phyloP scores from a whole-genome alignment of 2,113 vertebrate genomes.

The Triplophysa tibetana region DNA sequence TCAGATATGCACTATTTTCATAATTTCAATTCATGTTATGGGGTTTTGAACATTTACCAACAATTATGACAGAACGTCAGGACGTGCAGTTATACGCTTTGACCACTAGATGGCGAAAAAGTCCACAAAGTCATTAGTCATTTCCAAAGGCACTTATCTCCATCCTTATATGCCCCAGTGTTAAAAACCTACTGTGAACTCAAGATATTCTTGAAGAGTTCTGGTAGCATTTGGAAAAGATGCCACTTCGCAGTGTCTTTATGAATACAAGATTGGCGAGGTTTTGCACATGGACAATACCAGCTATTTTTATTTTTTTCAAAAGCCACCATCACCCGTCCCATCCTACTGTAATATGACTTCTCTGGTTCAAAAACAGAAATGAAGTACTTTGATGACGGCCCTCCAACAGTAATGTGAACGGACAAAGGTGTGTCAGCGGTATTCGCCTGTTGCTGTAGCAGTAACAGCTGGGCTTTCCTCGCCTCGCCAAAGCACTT shows the following conservation, averaged over 20 bases:
- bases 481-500: slow-evolving; percentile 2
- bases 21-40: too few relatives aligned
- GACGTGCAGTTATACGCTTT: background rate
- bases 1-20: too few relatives aligned
- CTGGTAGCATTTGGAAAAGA: background rate
- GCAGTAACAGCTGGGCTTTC: background rate
- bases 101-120: slow-evolving; percentile 55
- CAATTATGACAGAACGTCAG: background rate
- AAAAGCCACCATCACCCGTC: background rate
- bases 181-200: background rate
- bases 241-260: slow-evolving; percentile 8
- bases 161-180: background rate
- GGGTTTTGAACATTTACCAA: too few relatives aligned
- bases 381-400: background rate
- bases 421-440: background rate
- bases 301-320: slow-evolving; percentile 5
- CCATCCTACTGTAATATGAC: background rate
- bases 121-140: background rate
- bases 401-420: background rate
- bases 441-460: background rate
- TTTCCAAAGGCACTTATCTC: background rate
- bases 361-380: background rate
- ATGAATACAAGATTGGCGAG: background rate
- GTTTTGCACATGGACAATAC: background rate
- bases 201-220: background rate